Percentiles rank a stretch among this genome's conserved stretches.
phyloP scores from a whole-genome alignment of 2,113 vertebrate genomes.

The Trogon melanurus region DNA sequence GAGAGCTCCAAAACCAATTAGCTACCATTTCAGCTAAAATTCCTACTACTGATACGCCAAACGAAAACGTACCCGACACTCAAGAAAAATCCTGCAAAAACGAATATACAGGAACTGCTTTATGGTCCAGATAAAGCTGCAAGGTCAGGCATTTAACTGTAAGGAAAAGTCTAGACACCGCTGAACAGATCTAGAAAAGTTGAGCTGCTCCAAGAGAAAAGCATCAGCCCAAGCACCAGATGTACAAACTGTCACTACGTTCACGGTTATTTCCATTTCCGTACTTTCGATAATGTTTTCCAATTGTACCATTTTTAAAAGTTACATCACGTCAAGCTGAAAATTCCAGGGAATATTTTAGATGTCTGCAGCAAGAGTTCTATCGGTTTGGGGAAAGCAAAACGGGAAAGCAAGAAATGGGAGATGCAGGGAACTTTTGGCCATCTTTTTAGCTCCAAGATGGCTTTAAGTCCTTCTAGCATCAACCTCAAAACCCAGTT shows the following conservation, averaged over 20 bases:
- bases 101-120: not conserved
- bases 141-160: not conserved
- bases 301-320: not conserved
- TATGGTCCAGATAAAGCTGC: not conserved
- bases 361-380: not conserved
- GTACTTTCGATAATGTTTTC: not conserved
- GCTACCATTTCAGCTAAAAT: not conserved
- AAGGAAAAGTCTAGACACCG: not conserved
- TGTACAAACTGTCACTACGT: not conserved
- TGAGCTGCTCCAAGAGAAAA: not conserved
- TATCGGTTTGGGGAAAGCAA: not conserved
- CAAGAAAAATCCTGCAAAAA: not conserved
- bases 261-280: not conserved
- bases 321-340: too few species aligned
- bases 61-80: not conserved
- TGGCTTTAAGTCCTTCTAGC: not conserved
- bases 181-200: not conserved
- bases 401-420: not conserved
- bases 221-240: not conserved
- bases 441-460: not conserved
- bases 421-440: rapidly evolving
- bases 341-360: not conserved
- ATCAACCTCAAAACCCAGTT: not conserved
- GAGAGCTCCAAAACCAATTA: constrained; percentile 69
- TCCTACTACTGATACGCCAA: not conserved